Base-by-base conservation (phyloP, 2,113 vertebrate species). In the Zosterops pallidus region DNA sequence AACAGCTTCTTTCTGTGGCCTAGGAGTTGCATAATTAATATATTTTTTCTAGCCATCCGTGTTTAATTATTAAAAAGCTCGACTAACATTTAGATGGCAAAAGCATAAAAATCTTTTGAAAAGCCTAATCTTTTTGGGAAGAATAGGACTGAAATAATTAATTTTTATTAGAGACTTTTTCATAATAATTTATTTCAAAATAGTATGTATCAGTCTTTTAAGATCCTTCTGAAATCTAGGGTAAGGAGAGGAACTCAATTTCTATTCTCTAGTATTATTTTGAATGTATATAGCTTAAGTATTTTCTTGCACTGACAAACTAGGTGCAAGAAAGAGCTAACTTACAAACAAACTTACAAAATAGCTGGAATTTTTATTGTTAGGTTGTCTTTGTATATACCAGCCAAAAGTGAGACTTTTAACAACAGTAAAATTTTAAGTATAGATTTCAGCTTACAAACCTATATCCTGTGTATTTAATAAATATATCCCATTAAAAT, bases 21-120 rank as follows among this genome's bases (percentile, higher is more conserved):
- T 71, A 96, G 68, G 64, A 94, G 76, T 96, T 94, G 63, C 46
- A 97, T 96, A 97, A 96, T 96, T 96, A 93, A 96, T 94, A 29
- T 59, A 19, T 93, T 87, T 94, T 94, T 95, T 74, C 90, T 96
- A 94, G 56, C 68, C 64, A 92, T 70, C 56, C 6, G 0, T 74
- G 41, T 76, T 97, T 89, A 96, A 96, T 95, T 92, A 96, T 95
- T 96, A 87, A 97, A 88, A 83, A 76, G 77, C 59, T 82, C 75
- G 76, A 95, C 91, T 96, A 94, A 94, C 68, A 92, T 92, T 96
- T 95, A 86, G 62, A 91, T 57, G 68, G 47, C 31, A 95, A 59
- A 92, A 91, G 41, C 41, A 87, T 47, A 92, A 86, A 96, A 92
- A 56, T 46, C 50, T 29, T 90, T 95, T 82, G 26, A 89, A 94